phyloP scores from a whole-genome alignment of 2,888 invertebrate genomes.

The Limenitis camilla region DNA sequence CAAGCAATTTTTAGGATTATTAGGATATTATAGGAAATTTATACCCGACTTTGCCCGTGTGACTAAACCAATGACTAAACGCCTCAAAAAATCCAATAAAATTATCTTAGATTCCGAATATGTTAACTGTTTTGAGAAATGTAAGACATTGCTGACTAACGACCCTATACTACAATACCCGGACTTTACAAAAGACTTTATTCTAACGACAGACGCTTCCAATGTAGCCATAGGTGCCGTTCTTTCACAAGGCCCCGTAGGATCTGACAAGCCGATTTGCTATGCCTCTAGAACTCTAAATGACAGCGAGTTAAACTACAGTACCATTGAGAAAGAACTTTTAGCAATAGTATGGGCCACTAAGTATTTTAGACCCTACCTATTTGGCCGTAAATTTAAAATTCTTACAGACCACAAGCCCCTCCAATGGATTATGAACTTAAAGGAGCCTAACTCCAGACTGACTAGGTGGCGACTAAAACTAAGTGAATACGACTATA shows the following conservation, averaged over 20 bases:
- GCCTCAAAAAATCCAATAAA: slow-evolving; percentile 17
- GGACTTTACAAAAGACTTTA: slow-evolving; percentile 30
- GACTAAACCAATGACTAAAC: slow-evolving; percentile 19
- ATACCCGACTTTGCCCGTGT: slow-evolving; percentile 13
- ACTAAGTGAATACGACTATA: not conserved
- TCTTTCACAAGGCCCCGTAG: slow-evolving; percentile 26
- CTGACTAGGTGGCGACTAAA: not conserved
- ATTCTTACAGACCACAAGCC: not conserved
- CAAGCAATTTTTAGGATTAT: slow-evolving; percentile 7
- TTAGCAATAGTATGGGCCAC: slow-evolving; percentile 34
- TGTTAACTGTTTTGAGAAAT: slow-evolving; percentile 20
- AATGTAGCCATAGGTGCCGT: slow-evolving; percentile 25
- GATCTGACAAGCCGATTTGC: slow-evolving; percentile 23
- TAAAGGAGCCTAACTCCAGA: not conserved
- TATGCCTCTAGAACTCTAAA: slow-evolving; percentile 27
- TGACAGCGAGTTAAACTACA: slow-evolving; percentile 23
- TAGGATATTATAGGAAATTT: slow-evolving; percentile 15
- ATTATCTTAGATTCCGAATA: not conserved
- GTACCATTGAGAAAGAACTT: slow-evolving; percentile 37
- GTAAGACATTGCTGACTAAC: slow-evolving; percentile 28
- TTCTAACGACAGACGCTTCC: slow-evolving; percentile 25
- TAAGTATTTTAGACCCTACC: not conserved
- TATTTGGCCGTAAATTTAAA: not conserved
- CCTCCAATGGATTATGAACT: not conserved
- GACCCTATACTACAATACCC: slow-evolving; percentile 37